These are phyloP conservation scores for Lycia hirtaria DNA, from an alignment of 2,888 invertebrate genomes.

Conservation along the genomic window DNA sequence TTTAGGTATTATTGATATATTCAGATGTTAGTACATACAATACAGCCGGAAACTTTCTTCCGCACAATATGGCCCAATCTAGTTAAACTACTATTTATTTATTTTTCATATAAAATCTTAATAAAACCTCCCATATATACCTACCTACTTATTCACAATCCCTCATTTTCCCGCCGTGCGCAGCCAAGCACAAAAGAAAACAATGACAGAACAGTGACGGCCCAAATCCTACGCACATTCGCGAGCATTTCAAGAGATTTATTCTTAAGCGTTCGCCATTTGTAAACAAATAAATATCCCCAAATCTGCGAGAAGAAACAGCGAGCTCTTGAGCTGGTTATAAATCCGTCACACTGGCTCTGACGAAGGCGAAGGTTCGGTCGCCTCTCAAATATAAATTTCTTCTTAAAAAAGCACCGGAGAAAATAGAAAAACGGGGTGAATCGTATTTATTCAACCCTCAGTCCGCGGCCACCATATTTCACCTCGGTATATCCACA, in stretches of 20 bases:
- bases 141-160: constrained; percentile 8
- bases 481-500: constrained; percentile 66
- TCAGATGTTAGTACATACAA: no score
- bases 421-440: constrained; percentile 48
- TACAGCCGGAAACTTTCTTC: no score
- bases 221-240: constrained; percentile 33
- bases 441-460: constrained; percentile 65
- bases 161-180: constrained; percentile 7
- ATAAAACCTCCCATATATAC: no score
- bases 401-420: constrained; percentile 39
- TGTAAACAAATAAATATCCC: constrained; percentile 52
- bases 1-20: no score
- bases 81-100: no score
- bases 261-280: constrained; percentile 37
- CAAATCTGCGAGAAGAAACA: constrained; percentile 37
- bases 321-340: constrained; percentile 45
- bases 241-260: constrained; percentile 38
- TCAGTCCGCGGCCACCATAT: constrained; percentile 64
- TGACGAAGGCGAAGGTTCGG: constrained; percentile 44
- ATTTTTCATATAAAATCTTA: no score
- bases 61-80: no score
- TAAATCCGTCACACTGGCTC: constrained; percentile 59
- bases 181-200: constrained; percentile 14
- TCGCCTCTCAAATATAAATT: constrained; percentile 40
- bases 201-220: constrained; percentile 40